A percentile compares a stretch with the other conserved stretches of the same genome.
Evolutionary conservation across 2,888 invertebrate species (phyloP).

Genomic region (Lucinisca nassula): DNA sequence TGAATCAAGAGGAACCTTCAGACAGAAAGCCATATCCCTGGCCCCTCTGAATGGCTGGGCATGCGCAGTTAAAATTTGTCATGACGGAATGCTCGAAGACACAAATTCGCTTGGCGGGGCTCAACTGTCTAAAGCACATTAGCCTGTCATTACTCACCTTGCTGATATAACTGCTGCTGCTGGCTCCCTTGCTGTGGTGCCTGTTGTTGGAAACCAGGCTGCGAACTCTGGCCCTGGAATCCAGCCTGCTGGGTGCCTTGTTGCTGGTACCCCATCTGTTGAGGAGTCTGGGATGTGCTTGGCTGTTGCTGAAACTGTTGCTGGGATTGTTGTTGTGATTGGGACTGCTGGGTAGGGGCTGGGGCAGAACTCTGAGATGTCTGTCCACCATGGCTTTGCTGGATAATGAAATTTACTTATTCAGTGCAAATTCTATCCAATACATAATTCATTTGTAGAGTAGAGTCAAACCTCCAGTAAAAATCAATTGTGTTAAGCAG

Average conservation of each 20-base stretch:
- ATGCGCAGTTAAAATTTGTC: no score
- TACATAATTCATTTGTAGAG: no score
- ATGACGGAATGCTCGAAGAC: no score
- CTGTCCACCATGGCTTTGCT: background rate
- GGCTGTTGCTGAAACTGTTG: background rate
- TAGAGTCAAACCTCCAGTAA: no score
- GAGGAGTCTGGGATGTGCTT: background rate
- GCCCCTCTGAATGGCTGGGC: no score
- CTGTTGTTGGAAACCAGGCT: conserved; percentile 41
- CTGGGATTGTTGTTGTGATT: conserved; percentile 16
- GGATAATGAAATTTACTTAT: background rate
- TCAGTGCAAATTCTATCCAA: no score
- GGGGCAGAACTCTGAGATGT: background rate
- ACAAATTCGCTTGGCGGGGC: no score
- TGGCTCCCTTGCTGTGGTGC: background rate
- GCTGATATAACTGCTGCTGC: background rate
- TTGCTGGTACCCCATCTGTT: background rate
- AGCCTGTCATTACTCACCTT: no score
- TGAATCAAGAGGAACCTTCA: no score
- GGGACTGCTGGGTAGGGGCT: conserved; percentile 35
- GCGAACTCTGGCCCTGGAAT: conserved; percentile 3
- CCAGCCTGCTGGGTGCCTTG: background rate
- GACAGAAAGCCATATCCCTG: no score
- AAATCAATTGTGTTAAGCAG: no score
- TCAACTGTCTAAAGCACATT: no score